These are phyloP conservation scores for Solenopsis invicta DNA, from an alignment of 1,140 invertebrate genomes.

Conservation along the genomic window DNA sequence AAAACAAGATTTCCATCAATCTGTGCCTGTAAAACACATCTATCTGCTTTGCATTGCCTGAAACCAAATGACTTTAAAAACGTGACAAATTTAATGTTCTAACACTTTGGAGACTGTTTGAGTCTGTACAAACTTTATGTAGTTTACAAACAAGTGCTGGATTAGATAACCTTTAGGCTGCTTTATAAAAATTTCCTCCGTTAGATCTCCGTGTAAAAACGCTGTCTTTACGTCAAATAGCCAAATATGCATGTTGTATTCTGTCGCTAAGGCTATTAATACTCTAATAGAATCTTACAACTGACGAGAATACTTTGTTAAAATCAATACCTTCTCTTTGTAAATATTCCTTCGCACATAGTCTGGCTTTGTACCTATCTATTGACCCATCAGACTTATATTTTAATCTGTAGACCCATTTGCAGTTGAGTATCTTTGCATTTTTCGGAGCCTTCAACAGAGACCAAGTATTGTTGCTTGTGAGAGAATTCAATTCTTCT, in stretches of 20 bases:
- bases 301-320: neutral
- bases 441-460: too few species aligned
- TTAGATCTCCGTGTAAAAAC: neutral
- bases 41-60: neutral
- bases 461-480: too few species aligned
- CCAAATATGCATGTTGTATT: too few species aligned
- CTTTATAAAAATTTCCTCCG: too few species aligned
- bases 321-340: neutral
- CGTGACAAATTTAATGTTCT: neutral
- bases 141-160: neutral
- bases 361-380: too few species aligned
- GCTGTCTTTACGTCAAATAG: constrained; percentile 7
- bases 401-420: constrained; percentile 13
- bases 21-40: neutral
- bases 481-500: neutral
- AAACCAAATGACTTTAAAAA: neutral
- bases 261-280: neutral
- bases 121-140: constrained; percentile 20
- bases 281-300: neutral
- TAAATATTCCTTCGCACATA: neutral
- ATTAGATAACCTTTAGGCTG: constrained; percentile 15
- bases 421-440: neutral
- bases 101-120: neutral
- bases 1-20: neutral
- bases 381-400: neutral